Evolutionary conservation across 2,797 vertebrate genomes (phyloP), one percentile per base, ranked within the genome.

Genomic region (Enteromius afrohamiltoni): DNA sequence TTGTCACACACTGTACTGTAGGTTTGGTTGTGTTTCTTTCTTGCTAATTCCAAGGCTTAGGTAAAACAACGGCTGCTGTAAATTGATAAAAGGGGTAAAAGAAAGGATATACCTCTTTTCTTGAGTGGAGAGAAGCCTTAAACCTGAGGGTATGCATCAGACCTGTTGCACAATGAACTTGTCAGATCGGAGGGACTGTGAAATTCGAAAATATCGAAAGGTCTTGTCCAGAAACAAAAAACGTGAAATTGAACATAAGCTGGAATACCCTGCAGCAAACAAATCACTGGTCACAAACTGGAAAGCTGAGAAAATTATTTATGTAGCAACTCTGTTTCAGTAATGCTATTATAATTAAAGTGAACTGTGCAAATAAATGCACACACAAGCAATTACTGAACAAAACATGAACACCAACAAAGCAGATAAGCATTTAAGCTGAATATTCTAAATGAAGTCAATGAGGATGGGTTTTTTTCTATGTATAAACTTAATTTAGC

Each of bases 191-290:
- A 68, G 49, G 23, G 49, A 58, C 60, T 83, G 73, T 83, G 81
- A 77, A 83, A 83, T 83, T 68, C 29, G 62, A 58, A 83, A 83
- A 77, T 77, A 83, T 77, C 73, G 58, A 83, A 69, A 83, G 81
- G 81, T 83, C 64, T 77, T 77, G 81, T 83, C 81, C 37, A 77
- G 62, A 58, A 69, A 83, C 71, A 6, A 67, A 83, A 77, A 77
- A 69, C 8, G 64, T 77, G 64, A 77, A 83, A 83, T 83, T 83
- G 81, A 69, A 76, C 71, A 82, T 17, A 26, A 49, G 21, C 17
- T 45, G 51, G 37, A 71, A 81, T 6, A 73, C 71, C 71, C 80
- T 51, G 17, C 60, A 82, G 60, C 47, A 6, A 34, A 76, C 47
- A 67, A 67, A 76, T 45, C 17, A 6, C 31, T 64, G 17, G 71